Percentiles rank a stretch among this genome's conserved stretches.
phyloP scores from a whole-genome alignment of 2,113 vertebrate genomes.

The Promerops cafer region DNA sequence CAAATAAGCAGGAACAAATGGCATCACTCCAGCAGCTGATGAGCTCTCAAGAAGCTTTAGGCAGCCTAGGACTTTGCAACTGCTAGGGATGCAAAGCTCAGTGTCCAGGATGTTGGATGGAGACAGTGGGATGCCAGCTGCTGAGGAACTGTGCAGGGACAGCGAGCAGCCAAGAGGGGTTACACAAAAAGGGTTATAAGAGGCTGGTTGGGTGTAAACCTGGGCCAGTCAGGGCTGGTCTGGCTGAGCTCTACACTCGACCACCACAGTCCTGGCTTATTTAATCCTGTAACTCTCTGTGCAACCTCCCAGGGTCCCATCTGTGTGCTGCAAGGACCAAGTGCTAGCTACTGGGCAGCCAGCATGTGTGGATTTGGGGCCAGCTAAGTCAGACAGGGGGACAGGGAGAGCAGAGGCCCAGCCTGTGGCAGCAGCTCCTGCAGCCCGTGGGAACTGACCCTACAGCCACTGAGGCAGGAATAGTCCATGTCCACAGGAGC shows the following conservation, averaged over 20 bases:
- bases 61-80: not conserved
- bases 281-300: not conserved
- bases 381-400: not conserved
- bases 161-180: not conserved
- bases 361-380: fast-evolving
- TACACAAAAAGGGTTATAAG: not conserved
- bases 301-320: not conserved
- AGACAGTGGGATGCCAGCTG: not conserved
- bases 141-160: not conserved
- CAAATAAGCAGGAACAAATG: not conserved
- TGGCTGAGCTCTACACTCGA: not conserved
- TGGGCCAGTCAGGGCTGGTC: not conserved
- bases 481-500: not conserved
- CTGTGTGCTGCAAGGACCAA: not conserved
- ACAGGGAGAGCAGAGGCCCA: not conserved
- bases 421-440: not conserved
- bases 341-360: not conserved
- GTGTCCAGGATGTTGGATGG: not conserved
- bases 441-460: not conserved
- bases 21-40: not conserved
- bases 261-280: not conserved
- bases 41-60: not conserved
- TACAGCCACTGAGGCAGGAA: not conserved
- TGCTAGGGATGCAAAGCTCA: not conserved
- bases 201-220: not conserved